Evolutionary conservation across 2,797 vertebrate species (phyloP), one percentile per base, ranked within the genome.

Genomic region (Hoplostethus atlanticus): DNA sequence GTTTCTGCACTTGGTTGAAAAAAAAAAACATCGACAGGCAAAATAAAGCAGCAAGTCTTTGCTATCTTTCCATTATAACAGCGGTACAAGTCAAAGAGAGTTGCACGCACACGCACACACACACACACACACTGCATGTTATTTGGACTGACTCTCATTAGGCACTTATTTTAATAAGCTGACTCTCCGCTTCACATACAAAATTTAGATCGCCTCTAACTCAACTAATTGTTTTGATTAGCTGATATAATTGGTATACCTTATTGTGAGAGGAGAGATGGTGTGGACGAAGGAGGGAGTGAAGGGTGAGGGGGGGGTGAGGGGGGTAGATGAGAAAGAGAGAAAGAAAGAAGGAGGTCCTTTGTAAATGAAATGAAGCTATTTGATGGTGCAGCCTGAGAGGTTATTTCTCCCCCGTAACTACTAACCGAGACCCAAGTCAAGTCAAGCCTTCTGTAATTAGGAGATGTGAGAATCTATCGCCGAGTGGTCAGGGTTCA

Each of bases 171-270:
- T 91, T 92, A 93, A 91, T 91, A 89, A 87, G 87, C 85, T 81
- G 86, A 84, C 87, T 91, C 71, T 51, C 63, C 13, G 62, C 77
- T 79, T 91, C 90, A 92, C 89, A 81, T 62, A 59, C 44, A 86
- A 75, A 84, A 85, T 88, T 84, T 83, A 83, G 80, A 92, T 86
- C 85, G 71, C 70, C 70, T 84, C 83, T 60, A 68, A 83, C 78
- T 85, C 82, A 21, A 21, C 85, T 94, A 92, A 93, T 92, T 91
- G 88, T 93, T 92, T 91, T 91, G 90, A 93, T 94, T 87, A 93
- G 87, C 89, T 78, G 80, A 84, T 89, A 87, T 91, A 91, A 94
- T 90, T 89, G 88, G 87, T 85, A 65, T 73, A 92, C 79, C 81
- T 83, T 85, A 88, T 81, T 83, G 83, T 68, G 82, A 76, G 59